A percentile compares a stretch with the other conserved stretches of the same genome.
Evolutionary conservation across 2,888 invertebrate genomes (phyloP).

Genomic region (Drosophila robusta): DNA sequence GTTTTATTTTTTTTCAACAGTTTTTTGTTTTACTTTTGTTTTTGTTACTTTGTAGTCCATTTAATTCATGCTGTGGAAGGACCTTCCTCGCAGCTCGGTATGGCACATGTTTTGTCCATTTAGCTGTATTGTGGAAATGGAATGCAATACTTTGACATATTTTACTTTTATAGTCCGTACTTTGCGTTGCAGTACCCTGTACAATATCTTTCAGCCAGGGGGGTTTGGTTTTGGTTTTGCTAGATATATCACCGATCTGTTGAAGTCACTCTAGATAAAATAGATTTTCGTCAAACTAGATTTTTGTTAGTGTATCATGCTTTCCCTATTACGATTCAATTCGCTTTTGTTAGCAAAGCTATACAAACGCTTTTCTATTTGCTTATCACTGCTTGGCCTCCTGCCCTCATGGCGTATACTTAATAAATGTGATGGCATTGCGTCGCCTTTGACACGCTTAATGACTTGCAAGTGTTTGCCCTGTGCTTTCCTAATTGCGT

Average conservation of each 20-base stretch:
- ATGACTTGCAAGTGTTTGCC: constrained; percentile 77
- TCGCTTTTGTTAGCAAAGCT: background rate
- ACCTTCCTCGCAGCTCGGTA: constrained; percentile 50
- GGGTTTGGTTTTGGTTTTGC: constrained; percentile 15
- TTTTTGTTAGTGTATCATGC: background rate
- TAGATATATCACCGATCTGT: constrained; percentile 2
- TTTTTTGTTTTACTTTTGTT: constrained; percentile 30
- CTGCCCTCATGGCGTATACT: constrained; percentile 60
- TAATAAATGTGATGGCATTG: constrained; percentile 60
- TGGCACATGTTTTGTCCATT: constrained; percentile 75
- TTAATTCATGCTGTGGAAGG: constrained; percentile 68
- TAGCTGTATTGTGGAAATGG: constrained; percentile 57
- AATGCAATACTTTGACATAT: constrained; percentile 75
- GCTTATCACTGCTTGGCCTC: constrained; percentile 6
- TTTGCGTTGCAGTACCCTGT: constrained; percentile 21
- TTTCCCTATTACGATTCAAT: background rate
- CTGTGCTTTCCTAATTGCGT: constrained; percentile 69
- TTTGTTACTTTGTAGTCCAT: constrained; percentile 77
- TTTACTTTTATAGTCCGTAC: constrained; percentile 46
- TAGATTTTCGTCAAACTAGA: background rate
- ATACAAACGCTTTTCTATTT: constrained; percentile 19
- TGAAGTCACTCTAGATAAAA: background rate
- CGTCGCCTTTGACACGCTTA: constrained; percentile 75
- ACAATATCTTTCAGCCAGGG: background rate
- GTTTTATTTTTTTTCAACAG: background rate